phyloP scores from a whole-genome alignment of 1,140 invertebrate genomes.

The Bradynema listronoti region DNA sequence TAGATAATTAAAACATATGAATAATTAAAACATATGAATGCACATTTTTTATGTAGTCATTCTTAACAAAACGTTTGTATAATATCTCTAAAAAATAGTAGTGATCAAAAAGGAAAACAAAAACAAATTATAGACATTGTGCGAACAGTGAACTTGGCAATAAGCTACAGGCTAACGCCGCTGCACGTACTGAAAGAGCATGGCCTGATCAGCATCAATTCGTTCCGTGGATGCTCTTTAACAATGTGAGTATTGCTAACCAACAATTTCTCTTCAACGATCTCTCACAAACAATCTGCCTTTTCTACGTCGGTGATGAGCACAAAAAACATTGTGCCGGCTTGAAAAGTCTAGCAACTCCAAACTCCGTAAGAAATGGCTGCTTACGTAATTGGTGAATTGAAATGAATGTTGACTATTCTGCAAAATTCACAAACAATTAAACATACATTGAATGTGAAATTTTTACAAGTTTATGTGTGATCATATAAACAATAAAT shows the following conservation, averaged over 20 bases:
- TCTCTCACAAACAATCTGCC: conserved; percentile 6
- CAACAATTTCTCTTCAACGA: conserved; percentile 12
- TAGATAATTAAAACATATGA: background rate
- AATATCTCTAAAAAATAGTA: background rate
- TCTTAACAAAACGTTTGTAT: background rate
- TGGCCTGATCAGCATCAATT: conserved; percentile 18
- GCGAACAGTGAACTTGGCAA: conserved; percentile 6
- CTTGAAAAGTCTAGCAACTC: too few species aligned
- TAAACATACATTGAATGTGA: too few species aligned
- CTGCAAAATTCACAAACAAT: too few species aligned
- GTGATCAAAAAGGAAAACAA: background rate
- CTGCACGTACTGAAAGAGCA: conserved; percentile 7
- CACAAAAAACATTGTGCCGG: too few species aligned
- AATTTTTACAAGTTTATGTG: too few species aligned
- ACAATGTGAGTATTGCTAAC: conserved; percentile 17
- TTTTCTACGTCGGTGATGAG: too few species aligned
- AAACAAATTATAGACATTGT: conserved; percentile 22
- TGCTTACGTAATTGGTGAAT: too few species aligned
- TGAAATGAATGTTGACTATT: too few species aligned
- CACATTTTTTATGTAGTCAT: background rate
- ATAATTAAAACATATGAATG: background rate
- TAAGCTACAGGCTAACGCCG: conserved; percentile 11
- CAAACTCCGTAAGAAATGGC: too few species aligned
- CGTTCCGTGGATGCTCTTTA: conserved; percentile 19
- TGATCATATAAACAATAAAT: too few species aligned